These are phyloP conservation scores for Schizaphis graminum DNA, from an alignment of 2,888 invertebrate species.

Conservation along the genomic window DNA sequence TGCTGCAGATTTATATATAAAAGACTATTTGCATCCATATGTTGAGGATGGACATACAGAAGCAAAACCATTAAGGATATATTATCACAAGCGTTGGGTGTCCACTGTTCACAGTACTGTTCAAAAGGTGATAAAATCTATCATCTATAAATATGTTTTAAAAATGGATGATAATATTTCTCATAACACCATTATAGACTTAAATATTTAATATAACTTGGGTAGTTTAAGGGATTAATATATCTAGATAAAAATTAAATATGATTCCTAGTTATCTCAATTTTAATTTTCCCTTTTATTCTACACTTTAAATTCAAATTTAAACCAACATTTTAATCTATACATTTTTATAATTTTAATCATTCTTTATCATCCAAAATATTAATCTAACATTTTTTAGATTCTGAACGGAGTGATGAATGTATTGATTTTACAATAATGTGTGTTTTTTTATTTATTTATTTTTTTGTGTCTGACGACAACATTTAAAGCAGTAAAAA, in stretches of 20 bases:
- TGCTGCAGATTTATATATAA: constrained; percentile 87
- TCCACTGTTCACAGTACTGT: constrained; percentile 82
- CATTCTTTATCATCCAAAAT: not conserved
- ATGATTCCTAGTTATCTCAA: not conserved
- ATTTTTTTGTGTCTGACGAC: no score
- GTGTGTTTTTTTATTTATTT: no score
- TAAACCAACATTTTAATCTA: not conserved
- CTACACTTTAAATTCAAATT: not conserved
- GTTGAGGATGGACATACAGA: constrained; percentile 78
- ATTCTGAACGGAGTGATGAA: no score
- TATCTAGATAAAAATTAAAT: not conserved
- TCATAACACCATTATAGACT: not conserved
- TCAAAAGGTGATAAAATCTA: constrained; percentile 73
- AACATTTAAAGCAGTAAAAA: no score
- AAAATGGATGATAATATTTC: not conserved
- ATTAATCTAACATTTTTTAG: not conserved
- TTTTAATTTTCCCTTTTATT: not conserved
- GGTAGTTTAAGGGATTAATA: no score
- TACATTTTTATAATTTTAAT: not conserved
- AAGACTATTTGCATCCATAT: constrained; percentile 85
- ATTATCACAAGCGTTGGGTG: constrained; percentile 84
- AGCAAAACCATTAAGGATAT: constrained; percentile 82
- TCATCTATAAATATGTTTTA: not conserved
- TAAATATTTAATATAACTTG: not conserved
- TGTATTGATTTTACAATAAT: no score